Percentiles rank a stretch among this genome's conserved stretches.
phyloP scores from a whole-genome alignment of 2,113 vertebrate genomes.

The Nicator chloris region DNA sequence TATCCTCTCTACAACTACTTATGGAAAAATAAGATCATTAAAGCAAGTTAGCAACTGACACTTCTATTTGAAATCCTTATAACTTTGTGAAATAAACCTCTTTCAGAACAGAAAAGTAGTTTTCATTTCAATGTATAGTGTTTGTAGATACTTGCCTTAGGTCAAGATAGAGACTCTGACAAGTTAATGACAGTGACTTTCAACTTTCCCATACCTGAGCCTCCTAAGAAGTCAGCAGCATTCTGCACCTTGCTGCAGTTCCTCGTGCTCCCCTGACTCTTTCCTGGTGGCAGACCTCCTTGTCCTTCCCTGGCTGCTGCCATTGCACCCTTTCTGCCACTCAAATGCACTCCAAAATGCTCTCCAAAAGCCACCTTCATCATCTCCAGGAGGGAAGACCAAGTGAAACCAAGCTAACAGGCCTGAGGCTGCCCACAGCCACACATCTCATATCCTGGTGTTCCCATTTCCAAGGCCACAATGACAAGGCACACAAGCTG shows the following conservation, averaged over 20 bases:
- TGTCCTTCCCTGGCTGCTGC: neutral
- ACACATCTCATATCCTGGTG: fast-evolving
- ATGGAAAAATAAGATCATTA: neutral
- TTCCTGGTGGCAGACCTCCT: fast-evolving
- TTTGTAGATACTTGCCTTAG: neutral
- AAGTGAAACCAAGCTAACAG: neutral
- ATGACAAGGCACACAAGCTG: fast-evolving
- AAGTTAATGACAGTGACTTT: neutral
- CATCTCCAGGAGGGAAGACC: neutral
- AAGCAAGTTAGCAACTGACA: neutral
- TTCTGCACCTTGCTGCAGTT: neutral
- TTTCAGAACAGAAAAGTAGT: neutral
- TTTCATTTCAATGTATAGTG: neutral
- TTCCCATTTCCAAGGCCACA: neutral
- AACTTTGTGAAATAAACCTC: neutral
- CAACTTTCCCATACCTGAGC: neutral
- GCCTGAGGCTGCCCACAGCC: neutral
- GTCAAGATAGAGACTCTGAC: neutral
- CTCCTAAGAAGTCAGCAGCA: neutral
- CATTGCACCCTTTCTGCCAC: neutral
- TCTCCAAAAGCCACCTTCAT: neutral
- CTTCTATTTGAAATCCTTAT: neutral
- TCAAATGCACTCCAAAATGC: neutral
- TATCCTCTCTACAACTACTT: neutral
- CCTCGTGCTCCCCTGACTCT: neutral